Evolutionary conservation across 2,888 invertebrate genomes (phyloP).

Genomic region (Syrista parreyssii): DNA sequence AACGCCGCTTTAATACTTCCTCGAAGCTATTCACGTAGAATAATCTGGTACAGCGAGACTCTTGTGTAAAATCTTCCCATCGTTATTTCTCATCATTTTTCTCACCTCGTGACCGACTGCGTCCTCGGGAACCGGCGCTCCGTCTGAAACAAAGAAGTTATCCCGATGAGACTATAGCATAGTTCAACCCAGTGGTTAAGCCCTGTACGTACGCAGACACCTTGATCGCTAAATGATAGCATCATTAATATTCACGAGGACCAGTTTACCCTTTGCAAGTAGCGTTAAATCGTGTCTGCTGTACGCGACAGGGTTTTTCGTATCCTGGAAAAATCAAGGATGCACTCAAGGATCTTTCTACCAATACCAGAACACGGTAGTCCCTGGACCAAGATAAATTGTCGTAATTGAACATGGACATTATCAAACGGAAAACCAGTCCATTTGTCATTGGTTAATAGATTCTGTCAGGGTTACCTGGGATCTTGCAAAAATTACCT

Average conservation of each 20-base stretch:
- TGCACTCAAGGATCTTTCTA: neutral
- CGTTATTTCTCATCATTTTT: conserved; percentile 16
- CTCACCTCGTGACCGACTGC: conserved; percentile 50
- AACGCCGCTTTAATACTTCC: neutral
- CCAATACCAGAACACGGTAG: neutral
- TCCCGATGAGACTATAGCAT: neutral
- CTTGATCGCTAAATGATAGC: neutral
- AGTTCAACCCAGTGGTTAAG: neutral
- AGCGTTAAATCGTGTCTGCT: neutral
- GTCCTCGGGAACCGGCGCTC: conserved; percentile 49
- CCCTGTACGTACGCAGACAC: neutral
- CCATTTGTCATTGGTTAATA: neutral
- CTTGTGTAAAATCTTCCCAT: conserved; percentile 3
- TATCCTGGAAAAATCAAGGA: neutral
- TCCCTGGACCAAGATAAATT: neutral
- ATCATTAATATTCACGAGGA: conserved; percentile 2
- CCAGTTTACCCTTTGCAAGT: neutral
- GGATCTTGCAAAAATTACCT: neutral
- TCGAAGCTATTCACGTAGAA: neutral
- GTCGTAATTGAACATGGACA: neutral
- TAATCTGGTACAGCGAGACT: neutral
- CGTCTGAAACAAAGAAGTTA: conserved; percentile 51
- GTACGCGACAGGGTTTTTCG: neutral
- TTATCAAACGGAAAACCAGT: neutral
- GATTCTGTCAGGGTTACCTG: neutral